phyloP scores from a whole-genome alignment of 2,113 vertebrate species.

The Thomomys bottae region DNA sequence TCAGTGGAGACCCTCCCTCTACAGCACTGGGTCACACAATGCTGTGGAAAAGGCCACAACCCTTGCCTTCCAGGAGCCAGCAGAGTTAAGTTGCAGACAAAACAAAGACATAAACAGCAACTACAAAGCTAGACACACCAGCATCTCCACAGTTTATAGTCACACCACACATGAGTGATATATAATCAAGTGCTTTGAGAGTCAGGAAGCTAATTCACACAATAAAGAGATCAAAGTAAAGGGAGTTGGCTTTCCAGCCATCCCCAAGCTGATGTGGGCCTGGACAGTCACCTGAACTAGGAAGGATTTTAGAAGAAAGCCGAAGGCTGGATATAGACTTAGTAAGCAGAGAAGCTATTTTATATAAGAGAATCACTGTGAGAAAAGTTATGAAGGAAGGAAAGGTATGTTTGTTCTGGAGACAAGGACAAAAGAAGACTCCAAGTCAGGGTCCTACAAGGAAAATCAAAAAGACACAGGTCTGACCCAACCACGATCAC shows the following conservation, averaged over 20 bases:
- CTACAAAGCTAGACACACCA: slow-evolving; percentile 54
- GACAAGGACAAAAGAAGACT: background rate
- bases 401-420: background rate
- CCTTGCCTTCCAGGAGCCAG: slow-evolving; percentile 3
- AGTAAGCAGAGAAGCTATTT: background rate
- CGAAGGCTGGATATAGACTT: background rate
- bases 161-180: slow-evolving; percentile 18
- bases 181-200: slow-evolving; percentile 56
- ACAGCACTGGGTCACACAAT: background rate
- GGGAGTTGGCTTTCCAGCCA: slow-evolving; percentile 16
- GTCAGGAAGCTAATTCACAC: slow-evolving; percentile 44
- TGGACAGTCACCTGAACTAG: background rate
- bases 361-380: background rate
- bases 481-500: background rate
- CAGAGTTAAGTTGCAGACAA: slow-evolving; percentile 22
- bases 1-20: background rate
- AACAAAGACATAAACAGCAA: slow-evolving; percentile 21
- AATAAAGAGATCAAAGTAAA: slow-evolving; percentile 64
- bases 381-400: background rate
- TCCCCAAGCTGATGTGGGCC: background rate
- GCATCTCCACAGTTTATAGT: slow-evolving; percentile 39
- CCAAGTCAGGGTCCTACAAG: background rate
- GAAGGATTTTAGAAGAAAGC: background rate
- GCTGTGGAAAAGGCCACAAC: slow-evolving; percentile 24
- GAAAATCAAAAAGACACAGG: background rate